Percentiles rank a stretch among this genome's conserved stretches.
Conservation (phyloP, 2,113 vertebrate species). For the Apodemus sylvaticus region DNA sequence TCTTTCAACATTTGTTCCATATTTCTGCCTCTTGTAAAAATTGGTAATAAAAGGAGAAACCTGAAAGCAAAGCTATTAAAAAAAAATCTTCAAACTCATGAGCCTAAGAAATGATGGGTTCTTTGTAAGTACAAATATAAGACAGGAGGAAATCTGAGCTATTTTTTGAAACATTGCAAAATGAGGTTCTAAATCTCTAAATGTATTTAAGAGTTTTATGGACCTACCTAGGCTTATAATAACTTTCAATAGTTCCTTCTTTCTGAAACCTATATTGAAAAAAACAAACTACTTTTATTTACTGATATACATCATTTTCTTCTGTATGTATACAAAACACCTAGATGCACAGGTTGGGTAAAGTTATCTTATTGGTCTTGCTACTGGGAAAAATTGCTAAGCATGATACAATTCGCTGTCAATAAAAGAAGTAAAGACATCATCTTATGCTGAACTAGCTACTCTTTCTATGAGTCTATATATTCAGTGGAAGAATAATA, state of each 20-base stretch:
- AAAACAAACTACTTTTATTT: background rate
- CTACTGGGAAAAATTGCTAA: background rate
- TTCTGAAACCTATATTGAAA: background rate
- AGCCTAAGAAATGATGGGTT: background rate
- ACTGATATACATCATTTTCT: background rate
- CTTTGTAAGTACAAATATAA: background rate
- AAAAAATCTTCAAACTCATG: background rate
- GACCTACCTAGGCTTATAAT: background rate
- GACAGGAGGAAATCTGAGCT: background rate
- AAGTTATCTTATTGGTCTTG: background rate
- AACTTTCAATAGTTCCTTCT: background rate
- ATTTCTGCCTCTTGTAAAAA: background rate
- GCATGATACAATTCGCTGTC: background rate
- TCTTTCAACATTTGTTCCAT: background rate
- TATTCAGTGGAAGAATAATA: background rate
- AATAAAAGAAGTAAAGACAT: background rate
- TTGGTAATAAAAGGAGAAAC: background rate
- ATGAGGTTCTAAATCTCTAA: background rate
- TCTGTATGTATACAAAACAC: background rate
- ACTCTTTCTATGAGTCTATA: background rate
- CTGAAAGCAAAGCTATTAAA: background rate
- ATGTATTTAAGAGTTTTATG: background rate
- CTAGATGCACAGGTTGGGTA: background rate
- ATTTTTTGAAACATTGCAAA: background rate
- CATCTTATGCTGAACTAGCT: background rate